Percentiles rank a stretch among this genome's conserved stretches.
phyloP scores from a whole-genome alignment of 2,888 invertebrate genomes.

The Epinotia nisella region DNA sequence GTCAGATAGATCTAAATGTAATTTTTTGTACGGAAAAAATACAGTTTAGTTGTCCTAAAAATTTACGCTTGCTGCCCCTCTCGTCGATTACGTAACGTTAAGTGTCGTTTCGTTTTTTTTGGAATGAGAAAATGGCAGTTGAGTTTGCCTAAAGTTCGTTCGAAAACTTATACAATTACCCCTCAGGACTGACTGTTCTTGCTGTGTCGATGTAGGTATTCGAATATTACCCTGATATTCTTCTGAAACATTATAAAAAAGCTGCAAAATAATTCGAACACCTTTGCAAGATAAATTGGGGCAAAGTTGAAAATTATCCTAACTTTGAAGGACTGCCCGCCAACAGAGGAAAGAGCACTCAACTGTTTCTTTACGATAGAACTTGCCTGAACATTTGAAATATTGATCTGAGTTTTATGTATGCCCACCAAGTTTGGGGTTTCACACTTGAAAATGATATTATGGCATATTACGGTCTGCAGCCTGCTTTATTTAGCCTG shows the following conservation, averaged over 20 bases:
- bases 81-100: too few relatives aligned
- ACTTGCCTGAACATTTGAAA: conserved; percentile 73
- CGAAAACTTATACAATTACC: too few relatives aligned
- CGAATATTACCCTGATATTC: not conserved
- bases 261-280: conserved; percentile 42
- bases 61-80: too few relatives aligned
- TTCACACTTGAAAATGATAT: conserved; percentile 54
- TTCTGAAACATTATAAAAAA: not conserved
- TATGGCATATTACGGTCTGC: conserved; percentile 37
- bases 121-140: too few relatives aligned
- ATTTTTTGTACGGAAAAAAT: too few relatives aligned
- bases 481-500: conserved; percentile 39
- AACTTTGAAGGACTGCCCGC: conserved; percentile 69
- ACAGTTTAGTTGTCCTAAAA: too few relatives aligned
- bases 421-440: conserved; percentile 56
- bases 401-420: conserved; percentile 68
- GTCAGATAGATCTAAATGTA: too few relatives aligned
- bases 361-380: conserved; percentile 76
- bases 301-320: conserved; percentile 69
- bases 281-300: conserved; percentile 72
- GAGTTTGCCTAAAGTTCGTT: too few relatives aligned
- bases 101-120: too few relatives aligned
- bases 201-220: too few relatives aligned
- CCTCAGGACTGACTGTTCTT: too few relatives aligned
- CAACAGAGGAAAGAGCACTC: conserved; percentile 71